These are phyloP conservation scores for Octonoba sinensis DNA, from an alignment of 2,888 invertebrate species.

Conservation along the genomic window DNA sequence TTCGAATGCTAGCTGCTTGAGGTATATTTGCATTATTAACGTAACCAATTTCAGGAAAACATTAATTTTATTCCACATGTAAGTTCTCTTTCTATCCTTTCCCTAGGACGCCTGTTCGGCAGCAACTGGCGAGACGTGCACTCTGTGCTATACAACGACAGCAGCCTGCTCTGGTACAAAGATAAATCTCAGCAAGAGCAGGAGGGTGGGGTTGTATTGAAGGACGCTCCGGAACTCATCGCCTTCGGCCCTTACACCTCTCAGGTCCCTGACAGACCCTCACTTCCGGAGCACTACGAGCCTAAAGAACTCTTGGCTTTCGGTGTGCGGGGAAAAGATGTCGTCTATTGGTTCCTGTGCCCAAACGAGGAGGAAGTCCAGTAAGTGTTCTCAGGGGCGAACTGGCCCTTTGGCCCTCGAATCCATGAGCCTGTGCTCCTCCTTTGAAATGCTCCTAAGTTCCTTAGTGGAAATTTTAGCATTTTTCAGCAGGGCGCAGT, in stretches of 20 bases:
- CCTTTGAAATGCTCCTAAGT: no score
- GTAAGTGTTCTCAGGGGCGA: slow-evolving; percentile 74
- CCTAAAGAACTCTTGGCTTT: slow-evolving; percentile 83
- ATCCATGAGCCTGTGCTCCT: no score
- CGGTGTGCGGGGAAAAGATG: slow-evolving; percentile 79
- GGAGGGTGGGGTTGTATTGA: slow-evolving; percentile 76
- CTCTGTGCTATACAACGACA: slow-evolving; percentile 86
- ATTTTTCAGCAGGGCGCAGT: no score
- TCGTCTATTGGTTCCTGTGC: slow-evolving; percentile 85
- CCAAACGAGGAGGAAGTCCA: slow-evolving; percentile 83
- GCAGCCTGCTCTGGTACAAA: slow-evolving; percentile 89
- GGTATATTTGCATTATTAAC: no score
- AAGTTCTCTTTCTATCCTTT: not conserved
- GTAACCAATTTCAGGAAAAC: no score
- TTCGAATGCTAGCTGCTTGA: no score
- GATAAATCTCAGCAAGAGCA: slow-evolving; percentile 75
- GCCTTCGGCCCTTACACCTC: slow-evolving; percentile 86
- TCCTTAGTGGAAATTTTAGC: no score
- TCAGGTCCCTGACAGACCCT: slow-evolving; percentile 81
- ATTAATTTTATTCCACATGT: no score
- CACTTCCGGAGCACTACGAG: slow-evolving; percentile 77
- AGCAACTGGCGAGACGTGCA: slow-evolving; percentile 87
- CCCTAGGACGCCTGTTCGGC: slow-evolving; percentile 82
- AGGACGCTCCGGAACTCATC: slow-evolving; percentile 84
- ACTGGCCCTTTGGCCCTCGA: no score